Conservation (phyloP, 2,888 invertebrate genomes). For the Torymus tubicola region DNA sequence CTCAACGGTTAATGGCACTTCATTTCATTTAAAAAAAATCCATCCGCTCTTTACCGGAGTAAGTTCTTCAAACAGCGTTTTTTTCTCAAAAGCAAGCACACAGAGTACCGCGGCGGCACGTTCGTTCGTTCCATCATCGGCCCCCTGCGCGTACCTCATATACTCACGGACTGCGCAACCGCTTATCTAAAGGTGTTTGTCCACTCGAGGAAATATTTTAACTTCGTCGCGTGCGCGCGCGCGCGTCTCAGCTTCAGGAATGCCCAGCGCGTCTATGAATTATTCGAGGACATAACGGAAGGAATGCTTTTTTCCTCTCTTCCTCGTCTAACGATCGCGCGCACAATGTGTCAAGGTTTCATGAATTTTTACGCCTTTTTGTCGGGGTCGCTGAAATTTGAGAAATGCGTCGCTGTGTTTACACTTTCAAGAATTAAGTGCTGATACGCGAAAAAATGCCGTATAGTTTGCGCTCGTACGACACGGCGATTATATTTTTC, state of each 20-base stretch:
- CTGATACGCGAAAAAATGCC: too few relatives aligned
- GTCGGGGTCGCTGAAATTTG: slow-evolving; percentile 5
- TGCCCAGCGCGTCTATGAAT: slow-evolving; percentile 22
- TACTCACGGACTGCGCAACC: not conserved
- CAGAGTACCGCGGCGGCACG: too few relatives aligned
- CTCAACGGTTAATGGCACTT: not conserved
- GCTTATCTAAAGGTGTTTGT: slow-evolving; percentile 36
- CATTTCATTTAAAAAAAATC: not conserved
- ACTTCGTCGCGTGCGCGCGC: not conserved
- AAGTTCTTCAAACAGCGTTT: slow-evolving; percentile 13
- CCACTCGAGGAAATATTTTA: slow-evolving; percentile 32
- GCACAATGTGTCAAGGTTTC: not conserved
- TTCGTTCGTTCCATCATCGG: not conserved
- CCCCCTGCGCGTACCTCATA: not conserved
- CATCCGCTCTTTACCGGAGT: not conserved
- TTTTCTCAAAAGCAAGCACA: not conserved
- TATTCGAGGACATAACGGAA: slow-evolving; percentile 33
- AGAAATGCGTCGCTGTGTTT: slow-evolving; percentile 39
- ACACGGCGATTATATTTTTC: too few relatives aligned
- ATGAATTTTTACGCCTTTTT: slow-evolving; percentile 23
- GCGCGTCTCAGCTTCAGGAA: slow-evolving; percentile 3
- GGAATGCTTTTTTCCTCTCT: slow-evolving; percentile 15
- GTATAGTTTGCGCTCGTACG: too few relatives aligned
- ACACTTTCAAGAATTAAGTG: slow-evolving; percentile 7
- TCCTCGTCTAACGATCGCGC: not conserved